Conservation (phyloP, 2,888 invertebrate species). For the Autographa gamma region DNA sequence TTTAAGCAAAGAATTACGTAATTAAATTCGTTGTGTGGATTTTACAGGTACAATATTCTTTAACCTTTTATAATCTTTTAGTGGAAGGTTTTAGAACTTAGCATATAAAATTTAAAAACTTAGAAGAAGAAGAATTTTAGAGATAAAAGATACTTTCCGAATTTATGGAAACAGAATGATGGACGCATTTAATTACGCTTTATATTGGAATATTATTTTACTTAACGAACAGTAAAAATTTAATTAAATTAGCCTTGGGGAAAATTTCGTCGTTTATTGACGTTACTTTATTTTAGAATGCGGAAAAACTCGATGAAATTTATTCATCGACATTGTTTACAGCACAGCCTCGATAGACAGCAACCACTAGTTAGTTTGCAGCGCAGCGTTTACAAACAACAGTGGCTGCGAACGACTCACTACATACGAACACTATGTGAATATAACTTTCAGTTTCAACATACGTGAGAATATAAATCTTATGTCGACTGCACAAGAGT, state of each 20-base stretch:
- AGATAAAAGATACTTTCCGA: slow-evolving; percentile 48
- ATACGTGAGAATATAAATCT: slow-evolving; percentile 47
- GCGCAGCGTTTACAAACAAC: slow-evolving; percentile 81
- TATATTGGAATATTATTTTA: slow-evolving; percentile 52
- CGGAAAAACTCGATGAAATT: neutral
- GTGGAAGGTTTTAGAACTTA: slow-evolving; percentile 22
- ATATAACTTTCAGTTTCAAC: slow-evolving; percentile 73
- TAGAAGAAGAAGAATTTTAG: slow-evolving; percentile 31
- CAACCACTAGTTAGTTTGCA: slow-evolving; percentile 74
- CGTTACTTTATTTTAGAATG: slow-evolving; percentile 19
- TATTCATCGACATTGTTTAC: slow-evolving; percentile 63
- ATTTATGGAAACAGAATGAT: slow-evolving; percentile 44
- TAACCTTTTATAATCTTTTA: slow-evolving; percentile 19
- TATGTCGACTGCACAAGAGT: slow-evolving; percentile 41
- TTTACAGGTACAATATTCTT: slow-evolving; percentile 18
- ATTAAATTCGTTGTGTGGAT: neutral
- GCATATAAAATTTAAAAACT: slow-evolving; percentile 33
- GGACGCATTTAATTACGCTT: slow-evolving; percentile 49
- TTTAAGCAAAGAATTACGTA: neutral
- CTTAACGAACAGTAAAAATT: slow-evolving; percentile 45
- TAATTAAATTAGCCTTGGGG: slow-evolving; percentile 43
- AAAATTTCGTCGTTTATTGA: slow-evolving; percentile 24
- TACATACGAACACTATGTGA: slow-evolving; percentile 70
- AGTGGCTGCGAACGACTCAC: slow-evolving; percentile 76
- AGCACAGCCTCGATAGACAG: slow-evolving; percentile 56